These are phyloP conservation scores for Arctocebus calabarensis DNA, from an alignment of 2,797 vertebrate genomes.

Conservation along the genomic window DNA sequence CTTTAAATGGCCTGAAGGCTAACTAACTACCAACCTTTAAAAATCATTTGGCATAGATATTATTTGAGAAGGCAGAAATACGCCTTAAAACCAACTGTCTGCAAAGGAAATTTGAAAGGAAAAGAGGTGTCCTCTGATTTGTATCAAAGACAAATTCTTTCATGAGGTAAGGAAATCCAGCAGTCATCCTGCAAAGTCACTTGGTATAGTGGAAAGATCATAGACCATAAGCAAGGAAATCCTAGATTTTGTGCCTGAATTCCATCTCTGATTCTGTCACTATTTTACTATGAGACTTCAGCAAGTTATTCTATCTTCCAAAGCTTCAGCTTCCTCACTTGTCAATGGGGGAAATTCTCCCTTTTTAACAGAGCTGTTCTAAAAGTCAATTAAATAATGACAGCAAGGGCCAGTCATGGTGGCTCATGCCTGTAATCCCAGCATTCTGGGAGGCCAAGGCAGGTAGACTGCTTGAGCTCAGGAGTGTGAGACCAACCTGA, in stretches of 20 bases:
- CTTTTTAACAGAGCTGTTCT: not conserved
- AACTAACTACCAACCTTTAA: not conserved
- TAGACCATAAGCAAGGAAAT: not conserved
- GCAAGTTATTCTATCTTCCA: not conserved
- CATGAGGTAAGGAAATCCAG: not conserved
- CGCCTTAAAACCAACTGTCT: not conserved
- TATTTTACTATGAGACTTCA: not conserved
- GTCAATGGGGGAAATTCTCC: not conserved
- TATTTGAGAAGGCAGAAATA: not conserved
- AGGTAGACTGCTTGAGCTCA: no score
- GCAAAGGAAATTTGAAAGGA: constrained; percentile 19
- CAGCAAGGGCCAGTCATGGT: not conserved
- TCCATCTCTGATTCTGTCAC: not conserved
- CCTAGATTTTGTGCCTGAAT: not conserved
- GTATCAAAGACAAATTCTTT: not conserved
- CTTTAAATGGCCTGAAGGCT: not conserved
- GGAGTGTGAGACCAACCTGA: no score
- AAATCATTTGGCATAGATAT: not conserved
- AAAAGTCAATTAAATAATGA: not conserved
- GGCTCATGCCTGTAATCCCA: no score
- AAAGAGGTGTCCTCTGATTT: not conserved
- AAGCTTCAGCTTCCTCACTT: constrained; percentile 15
- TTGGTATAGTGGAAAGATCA: not conserved
- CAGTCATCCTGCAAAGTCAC: not conserved
- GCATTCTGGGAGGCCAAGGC: no score